Percentiles rank a stretch among this genome's conserved stretches.
Conservation (phyloP, 2,888 invertebrate species). For the Ashinkailepas kermadecensis region DNA sequence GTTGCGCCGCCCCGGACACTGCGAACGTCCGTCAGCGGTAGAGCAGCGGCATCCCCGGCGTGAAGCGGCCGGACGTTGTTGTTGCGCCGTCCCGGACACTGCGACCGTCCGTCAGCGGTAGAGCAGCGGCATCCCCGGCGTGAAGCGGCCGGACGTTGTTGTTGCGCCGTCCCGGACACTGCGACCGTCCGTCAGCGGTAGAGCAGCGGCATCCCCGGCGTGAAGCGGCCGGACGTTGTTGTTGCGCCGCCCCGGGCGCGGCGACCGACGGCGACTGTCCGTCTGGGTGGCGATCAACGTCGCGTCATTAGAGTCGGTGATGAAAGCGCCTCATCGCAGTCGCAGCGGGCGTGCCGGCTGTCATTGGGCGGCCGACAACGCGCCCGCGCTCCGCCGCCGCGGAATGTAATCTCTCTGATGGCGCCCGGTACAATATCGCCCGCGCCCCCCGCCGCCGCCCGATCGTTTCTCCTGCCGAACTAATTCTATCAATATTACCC, state of each 20-base stretch:
- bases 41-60: no score
- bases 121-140: background rate
- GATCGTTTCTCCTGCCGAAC: conserved; percentile 10
- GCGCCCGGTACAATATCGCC: background rate
- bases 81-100: no score
- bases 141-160: background rate
- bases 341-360: conserved; percentile 7
- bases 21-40: no score
- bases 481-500: conserved; percentile 18
- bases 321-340: conserved; percentile 3
- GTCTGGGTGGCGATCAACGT: background rate
- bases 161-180: no score
- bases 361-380: background rate
- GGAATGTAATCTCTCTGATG: conserved; percentile 11
- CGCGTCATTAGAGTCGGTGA: background rate
- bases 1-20: no score
- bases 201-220: no score
- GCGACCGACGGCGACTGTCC: background rate
- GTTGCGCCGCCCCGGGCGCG: background rate
- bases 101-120: no score
- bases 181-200: background rate
- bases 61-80: no score
- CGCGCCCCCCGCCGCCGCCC: background rate
- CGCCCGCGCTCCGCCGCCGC: background rate
- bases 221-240: no score